phyloP scores from a whole-genome alignment of 2,113 vertebrate genomes.

The Crotalus horridus region DNA sequence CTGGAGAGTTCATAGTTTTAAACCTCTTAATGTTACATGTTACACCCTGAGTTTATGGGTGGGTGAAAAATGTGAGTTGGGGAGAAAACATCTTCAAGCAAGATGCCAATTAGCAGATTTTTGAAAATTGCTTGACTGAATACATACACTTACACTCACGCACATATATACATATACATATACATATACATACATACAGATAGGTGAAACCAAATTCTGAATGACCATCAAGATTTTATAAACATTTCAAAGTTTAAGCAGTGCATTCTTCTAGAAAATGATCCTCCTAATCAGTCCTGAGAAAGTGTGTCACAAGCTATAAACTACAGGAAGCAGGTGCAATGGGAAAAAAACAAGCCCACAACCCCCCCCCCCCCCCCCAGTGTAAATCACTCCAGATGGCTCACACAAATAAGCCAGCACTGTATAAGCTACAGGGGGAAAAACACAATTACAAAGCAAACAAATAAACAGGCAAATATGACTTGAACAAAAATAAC shows the following conservation, averaged over 20 bases:
- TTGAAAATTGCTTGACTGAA: constrained; percentile 23
- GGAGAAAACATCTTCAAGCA: not conserved
- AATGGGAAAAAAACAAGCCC: not conserved
- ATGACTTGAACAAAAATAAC: not conserved
- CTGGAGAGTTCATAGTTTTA: not conserved
- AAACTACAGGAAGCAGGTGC: not conserved
- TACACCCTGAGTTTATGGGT: not conserved
- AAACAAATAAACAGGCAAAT: not conserved
- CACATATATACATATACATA: too few species aligned
- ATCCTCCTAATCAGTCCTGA: not conserved
- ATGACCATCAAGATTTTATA: constrained; percentile 6
- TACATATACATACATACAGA: not conserved
- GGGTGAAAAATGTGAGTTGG: not conserved
- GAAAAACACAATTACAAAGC: too few species aligned
- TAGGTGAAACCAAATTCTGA: constrained; percentile 9
- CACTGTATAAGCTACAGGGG: not conserved
- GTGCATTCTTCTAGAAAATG: not conserved
- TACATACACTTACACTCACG: not conserved
- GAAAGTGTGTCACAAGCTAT: not conserved
- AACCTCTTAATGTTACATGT: not conserved
- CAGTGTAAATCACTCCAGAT: not conserved
- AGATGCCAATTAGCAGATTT: constrained; percentile 1
- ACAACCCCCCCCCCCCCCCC: too few species aligned
- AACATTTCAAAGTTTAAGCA: not conserved
- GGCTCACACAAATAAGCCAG: not conserved